Evolutionary conservation across 2,113 vertebrate genomes (phyloP).

Genomic region (Pithys albifrons): DNA sequence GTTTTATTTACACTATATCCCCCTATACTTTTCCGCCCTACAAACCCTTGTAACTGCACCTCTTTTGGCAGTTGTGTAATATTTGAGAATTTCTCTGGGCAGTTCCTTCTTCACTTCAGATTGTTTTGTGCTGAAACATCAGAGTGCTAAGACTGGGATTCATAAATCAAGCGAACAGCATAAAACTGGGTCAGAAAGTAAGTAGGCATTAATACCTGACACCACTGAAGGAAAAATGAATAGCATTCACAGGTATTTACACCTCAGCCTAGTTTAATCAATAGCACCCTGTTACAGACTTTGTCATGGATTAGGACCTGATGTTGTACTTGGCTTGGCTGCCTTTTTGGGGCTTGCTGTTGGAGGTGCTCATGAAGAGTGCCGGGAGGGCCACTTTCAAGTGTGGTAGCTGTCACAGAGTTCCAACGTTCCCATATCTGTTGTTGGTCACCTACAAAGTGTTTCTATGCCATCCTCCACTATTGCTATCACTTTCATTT

Average conservation of each 20-base stretch:
- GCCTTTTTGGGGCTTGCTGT: neutral
- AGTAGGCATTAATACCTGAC: neutral
- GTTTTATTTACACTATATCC: neutral
- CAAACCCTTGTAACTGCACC: neutral
- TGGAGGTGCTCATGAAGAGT: neutral
- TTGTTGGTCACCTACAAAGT: neutral
- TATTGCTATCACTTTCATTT: neutral
- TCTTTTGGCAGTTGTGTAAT: neutral
- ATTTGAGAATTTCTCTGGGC: neutral
- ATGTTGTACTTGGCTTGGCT: neutral
- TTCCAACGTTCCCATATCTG: neutral
- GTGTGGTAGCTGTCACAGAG: neutral
- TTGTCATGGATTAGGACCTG: neutral
- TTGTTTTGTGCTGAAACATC: neutral
- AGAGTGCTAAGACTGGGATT: neutral
- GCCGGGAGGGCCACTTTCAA: neutral
- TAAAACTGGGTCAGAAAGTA: neutral
- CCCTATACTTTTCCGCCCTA: neutral
- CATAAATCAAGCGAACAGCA: neutral
- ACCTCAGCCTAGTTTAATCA: neutral
- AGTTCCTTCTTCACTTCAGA: neutral
- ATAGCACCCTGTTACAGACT: neutral
- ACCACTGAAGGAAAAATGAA: neutral
- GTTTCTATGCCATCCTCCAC: neutral
- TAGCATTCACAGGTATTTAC: neutral